Evolutionary conservation across 2,113 vertebrate genomes (phyloP), one percentile per base, ranked within the genome.

Genomic region (Ciconia stormi): DNA sequence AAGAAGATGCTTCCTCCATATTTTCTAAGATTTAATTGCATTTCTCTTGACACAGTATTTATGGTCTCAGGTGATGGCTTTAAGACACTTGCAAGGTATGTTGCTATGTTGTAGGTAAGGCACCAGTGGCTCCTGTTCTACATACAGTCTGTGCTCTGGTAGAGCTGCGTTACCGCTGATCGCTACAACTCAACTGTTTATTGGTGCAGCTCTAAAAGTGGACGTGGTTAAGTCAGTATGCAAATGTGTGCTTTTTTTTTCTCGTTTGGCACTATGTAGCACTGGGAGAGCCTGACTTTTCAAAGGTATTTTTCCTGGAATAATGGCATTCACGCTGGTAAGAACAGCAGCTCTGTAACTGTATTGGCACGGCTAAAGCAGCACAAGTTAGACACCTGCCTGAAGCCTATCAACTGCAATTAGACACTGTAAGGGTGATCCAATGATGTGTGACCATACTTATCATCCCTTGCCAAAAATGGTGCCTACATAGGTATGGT

Each of bases 401-500:
- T 74, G 27, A 85, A 82, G 32, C 27, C 70, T 58, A 19, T 17
- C n/a, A 40, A 17, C 16, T 82, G n/a, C 52, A 85, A 14, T 38
- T 44, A 79, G 27, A 25, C 26, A 18, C 55, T 14, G 5, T 23
- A 30, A 76, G 32, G 27, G 10, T 65, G 42, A 86, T 29, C 14
- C 55, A 50, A 6, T 6, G 29, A 59, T 29, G 21, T 23, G 52
- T 29, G 42, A 52, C 34, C 34, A 52, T 38, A 29, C 32, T 50
- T 56, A 49, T 4, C 17, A 65, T 40, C 34, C 11, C 20, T 44
- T 77, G 36, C 62, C 76, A 52, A 88, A 79, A 74, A 52, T 40
- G 7, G 3, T 52, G 23, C 36, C 71, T 47, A 1, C 0, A 2
- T 65, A 69, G 17, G 7, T 44, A 66, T n/a, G 22, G 10, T 27